Conservation (phyloP, 2,888 invertebrate genomes). For the Philaethria dido region DNA sequence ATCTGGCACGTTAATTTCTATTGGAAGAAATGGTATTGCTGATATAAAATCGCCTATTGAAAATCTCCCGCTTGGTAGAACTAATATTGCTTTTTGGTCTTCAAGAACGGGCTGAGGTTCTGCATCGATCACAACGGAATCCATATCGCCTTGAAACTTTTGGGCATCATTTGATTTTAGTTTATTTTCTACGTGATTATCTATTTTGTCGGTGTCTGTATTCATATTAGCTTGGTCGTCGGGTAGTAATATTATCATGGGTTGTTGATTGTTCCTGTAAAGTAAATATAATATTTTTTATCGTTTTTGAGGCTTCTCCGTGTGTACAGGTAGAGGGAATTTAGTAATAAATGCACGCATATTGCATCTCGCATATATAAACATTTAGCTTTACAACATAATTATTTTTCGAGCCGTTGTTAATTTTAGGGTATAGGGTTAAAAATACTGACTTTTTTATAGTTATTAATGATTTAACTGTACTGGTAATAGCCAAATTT, state of each 20-base stretch:
- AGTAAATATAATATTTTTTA: slow-evolving; percentile 15
- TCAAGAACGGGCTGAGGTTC: slow-evolving; percentile 48
- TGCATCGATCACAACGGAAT: slow-evolving; percentile 64
- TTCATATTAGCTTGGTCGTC: slow-evolving; percentile 43
- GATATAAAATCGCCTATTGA: slow-evolving; percentile 77
- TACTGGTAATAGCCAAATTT: too few species aligned
- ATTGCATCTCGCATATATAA: too few species aligned
- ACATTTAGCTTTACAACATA: too few species aligned
- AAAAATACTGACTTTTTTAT: too few species aligned
- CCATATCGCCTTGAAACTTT: slow-evolving; percentile 52
- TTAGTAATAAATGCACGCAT: too few species aligned
- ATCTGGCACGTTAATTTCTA: slow-evolving; percentile 86
- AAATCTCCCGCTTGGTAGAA: slow-evolving; percentile 56
- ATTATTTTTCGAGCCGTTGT: too few species aligned
- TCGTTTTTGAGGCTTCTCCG: too few species aligned
- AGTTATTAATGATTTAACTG: too few species aligned
- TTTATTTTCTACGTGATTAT: slow-evolving; percentile 25
- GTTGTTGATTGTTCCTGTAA: slow-evolving; percentile 56
- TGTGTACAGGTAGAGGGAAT: too few species aligned
- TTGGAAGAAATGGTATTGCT: slow-evolving; percentile 82
- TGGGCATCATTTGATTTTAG: slow-evolving; percentile 32
- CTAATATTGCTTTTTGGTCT: slow-evolving; percentile 51
- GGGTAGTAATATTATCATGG: slow-evolving; percentile 60
- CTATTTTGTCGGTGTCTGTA: slow-evolving; percentile 18
- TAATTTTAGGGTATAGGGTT: too few species aligned